Conservation (phyloP, 2,113 vertebrate species). For the Piaya cayana region DNA sequence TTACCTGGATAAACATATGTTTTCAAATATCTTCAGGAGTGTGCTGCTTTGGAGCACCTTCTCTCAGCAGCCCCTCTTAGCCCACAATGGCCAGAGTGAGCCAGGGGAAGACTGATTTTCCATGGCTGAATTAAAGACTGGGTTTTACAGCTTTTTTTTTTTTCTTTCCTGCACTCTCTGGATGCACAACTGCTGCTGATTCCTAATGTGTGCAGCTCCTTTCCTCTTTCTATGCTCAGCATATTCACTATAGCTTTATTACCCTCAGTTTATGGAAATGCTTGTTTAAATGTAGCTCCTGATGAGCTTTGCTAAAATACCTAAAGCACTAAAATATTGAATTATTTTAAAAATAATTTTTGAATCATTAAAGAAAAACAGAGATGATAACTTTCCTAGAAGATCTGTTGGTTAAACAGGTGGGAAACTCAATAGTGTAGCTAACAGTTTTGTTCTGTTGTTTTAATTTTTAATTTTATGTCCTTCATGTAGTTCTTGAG, state of each 20-base stretch:
- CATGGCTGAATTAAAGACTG: not conserved
- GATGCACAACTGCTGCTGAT: not conserved
- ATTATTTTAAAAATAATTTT: not conserved
- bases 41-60: not conserved
- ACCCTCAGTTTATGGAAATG: not conserved
- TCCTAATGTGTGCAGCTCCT: not conserved
- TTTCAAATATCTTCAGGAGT: not conserved
- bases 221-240: not conserved
- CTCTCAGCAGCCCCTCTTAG: rapidly evolving
- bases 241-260: not conserved
- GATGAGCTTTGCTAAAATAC: not conserved
- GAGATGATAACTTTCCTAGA: not conserved
- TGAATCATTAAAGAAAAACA: not conserved
- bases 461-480: not conserved
- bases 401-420: not conserved
- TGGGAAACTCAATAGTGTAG: not conserved
- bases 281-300: not conserved
- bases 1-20: not conserved
- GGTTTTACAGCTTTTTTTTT: not conserved
- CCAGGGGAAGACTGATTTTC: not conserved
- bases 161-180: not conserved
- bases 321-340: not conserved
- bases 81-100: not conserved
- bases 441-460: not conserved
- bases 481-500: not conserved